Conservation (phyloP, 2,888 invertebrate genomes). For the Caenorhabditis drosophilae region DNA sequence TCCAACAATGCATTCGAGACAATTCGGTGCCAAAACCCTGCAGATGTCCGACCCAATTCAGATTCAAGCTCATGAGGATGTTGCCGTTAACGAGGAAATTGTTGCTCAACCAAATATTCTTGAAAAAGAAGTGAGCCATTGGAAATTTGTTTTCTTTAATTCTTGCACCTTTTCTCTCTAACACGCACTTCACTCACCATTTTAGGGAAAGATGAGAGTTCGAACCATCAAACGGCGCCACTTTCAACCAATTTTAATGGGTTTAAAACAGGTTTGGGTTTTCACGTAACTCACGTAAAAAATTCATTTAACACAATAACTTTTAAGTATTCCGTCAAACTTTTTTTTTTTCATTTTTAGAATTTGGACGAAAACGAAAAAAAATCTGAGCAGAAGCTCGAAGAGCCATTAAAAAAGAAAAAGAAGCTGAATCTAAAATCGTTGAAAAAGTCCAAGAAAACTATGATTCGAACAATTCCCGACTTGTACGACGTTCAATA, state of each 20-base stretch:
- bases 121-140: slow-evolving; percentile 30
- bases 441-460: neutral
- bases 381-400: too few relatives aligned
- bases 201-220: slow-evolving; percentile 31
- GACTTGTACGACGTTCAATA: slow-evolving; percentile 32
- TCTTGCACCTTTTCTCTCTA: slow-evolving; percentile 1
- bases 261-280: too few relatives aligned
- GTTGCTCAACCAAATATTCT: slow-evolving; percentile 24
- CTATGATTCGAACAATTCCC: slow-evolving; percentile 16
- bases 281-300: too few relatives aligned
- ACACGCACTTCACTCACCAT: slow-evolving; percentile 6
- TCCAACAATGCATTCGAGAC: slow-evolving; percentile 30
- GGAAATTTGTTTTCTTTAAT: neutral
- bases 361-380: slow-evolving; percentile 17
- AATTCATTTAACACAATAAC: too few relatives aligned
- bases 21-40: slow-evolving; percentile 35
- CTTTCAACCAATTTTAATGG: too few relatives aligned
- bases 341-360: too few relatives aligned
- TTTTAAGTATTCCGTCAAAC: too few relatives aligned
- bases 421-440: neutral
- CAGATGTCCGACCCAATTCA: slow-evolving; percentile 35
- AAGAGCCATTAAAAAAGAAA: slow-evolving; percentile 8
- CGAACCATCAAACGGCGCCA: slow-evolving; percentile 30
- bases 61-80: slow-evolving; percentile 28
- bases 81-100: too few relatives aligned